Percentiles rank a stretch among this genome's conserved stretches.
Evolutionary conservation across 1,140 invertebrate species (phyloP).

Genomic region (Diorhabda carinulata): DNA sequence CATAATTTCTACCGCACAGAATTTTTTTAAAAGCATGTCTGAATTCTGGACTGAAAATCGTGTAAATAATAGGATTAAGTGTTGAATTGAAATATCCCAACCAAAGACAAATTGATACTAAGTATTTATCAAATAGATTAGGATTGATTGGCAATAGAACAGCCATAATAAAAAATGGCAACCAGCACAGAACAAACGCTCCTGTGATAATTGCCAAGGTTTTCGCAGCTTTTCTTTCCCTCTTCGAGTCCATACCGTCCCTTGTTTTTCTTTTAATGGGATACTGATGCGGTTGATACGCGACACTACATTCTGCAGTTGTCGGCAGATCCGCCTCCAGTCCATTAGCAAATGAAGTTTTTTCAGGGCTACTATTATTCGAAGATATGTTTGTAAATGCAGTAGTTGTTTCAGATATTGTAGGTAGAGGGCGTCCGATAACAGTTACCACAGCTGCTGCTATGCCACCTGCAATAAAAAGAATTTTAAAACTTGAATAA

Average conservation of each 20-base stretch:
- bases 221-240: conserved; percentile 88
- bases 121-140: conserved; percentile 48
- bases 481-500: too few species aligned
- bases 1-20: conserved; percentile 60
- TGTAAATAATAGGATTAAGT: conserved; percentile 85
- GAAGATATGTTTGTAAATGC: conserved; percentile 67
- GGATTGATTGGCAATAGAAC: conserved; percentile 74
- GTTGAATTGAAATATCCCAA: conserved; percentile 86
- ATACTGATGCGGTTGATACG: conserved; percentile 43
- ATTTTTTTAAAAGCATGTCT: conserved; percentile 80
- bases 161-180: conserved; percentile 85
- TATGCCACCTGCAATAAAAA: conserved; percentile 52
- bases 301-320: conserved; percentile 48
- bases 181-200: conserved; percentile 84
- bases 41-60: conserved; percentile 85
- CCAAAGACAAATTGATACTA: conserved; percentile 73
- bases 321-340: conserved; percentile 63
- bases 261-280: conserved; percentile 57
- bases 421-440: conserved; percentile 64
- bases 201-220: conserved; percentile 86
- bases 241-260: conserved; percentile 69
- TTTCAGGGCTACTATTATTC: conserved; percentile 66
- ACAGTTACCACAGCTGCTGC: conserved; percentile 69
- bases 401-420: conserved; percentile 60
- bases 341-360: conserved; percentile 65